Base-by-base conservation (phyloP, 1,140 invertebrate genomes). In the Aphis gossypii region DNA sequence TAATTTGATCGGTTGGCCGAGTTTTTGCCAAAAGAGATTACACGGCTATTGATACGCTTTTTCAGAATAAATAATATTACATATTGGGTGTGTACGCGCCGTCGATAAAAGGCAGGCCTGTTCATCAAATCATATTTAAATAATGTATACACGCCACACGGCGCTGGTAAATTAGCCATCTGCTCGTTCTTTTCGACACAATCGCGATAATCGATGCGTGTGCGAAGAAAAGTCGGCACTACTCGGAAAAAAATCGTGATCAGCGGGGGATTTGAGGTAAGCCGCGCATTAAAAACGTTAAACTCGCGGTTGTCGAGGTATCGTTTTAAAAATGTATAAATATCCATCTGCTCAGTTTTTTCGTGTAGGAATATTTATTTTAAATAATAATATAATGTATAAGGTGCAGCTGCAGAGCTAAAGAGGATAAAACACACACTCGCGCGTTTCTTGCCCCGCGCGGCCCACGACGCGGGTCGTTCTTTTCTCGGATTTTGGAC, bases 101-200 rank as follows among this genome's bases (percentile, higher is more conserved):
- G 41, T 91, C 90, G 20, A 82, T 25, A 51, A 92, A 92, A 21
- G 44, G 90, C 54, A 21, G 44, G 90, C 54, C 46, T 44, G 41
- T 41, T 38, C 82, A 23, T 25, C 60, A 92, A 92, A 92, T 92
- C 90, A 44, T 68, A 68, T 92, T 92, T 92, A n/a, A 92, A 92
- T 30, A n/a, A 35, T n/a, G 44, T 51, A 82, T 41, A 91, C 1
- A 38, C 35, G 18, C 35, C 41, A 44, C 90, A 25, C 51, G 46
- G 44, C 48, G 30, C 54, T 44, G 35, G 90, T 44, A 76, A 91
- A 91, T 91, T 91, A 91, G 90, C 90, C 90, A 91, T 91, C 90
- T 91, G 90, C 90, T 82, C 38, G 38, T 60, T 44, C 76, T 41
- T 86, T 48, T 35, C 86, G 84, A 48, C 44, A n/a, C 86, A 46